These are phyloP conservation scores for Amblyjoppa proteus DNA, from an alignment of 2,888 invertebrate species.

Conservation along the genomic window DNA sequence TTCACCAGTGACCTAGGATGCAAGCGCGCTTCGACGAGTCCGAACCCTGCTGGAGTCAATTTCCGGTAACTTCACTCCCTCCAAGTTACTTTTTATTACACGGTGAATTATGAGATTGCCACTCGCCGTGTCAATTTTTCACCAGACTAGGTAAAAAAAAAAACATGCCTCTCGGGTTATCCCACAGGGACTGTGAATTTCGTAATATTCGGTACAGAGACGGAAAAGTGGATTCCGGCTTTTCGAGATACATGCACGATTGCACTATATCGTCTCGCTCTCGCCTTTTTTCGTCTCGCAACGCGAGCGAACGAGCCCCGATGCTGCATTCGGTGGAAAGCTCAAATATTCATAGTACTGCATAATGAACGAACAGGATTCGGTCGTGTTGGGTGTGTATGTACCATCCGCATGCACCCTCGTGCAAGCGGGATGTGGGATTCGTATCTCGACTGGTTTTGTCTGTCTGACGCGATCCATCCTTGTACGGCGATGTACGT, in stretches of 20 bases:
- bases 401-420: conserved; percentile 7
- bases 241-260: conserved; percentile 16
- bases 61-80: neutral
- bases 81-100: conserved; percentile 1
- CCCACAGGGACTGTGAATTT: conserved; percentile 1
- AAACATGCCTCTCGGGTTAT: neutral
- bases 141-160: neutral
- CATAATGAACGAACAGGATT: conserved; percentile 76
- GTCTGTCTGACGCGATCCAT: conserved; percentile 27
- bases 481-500: conserved; percentile 3
- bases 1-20: neutral
- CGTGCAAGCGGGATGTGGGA: conserved; percentile 20
- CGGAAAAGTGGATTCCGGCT: conserved; percentile 22
- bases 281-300: conserved; percentile 22
- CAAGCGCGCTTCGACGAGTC: neutral
- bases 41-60: conserved; percentile 16
- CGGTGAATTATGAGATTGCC: neutral
- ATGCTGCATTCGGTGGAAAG: conserved; percentile 67
- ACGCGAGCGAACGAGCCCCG: conserved; percentile 43
- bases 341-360: conserved; percentile 80
- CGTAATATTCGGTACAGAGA: conserved; percentile 13
- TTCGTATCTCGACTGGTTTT: conserved; percentile 49
- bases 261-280: conserved; percentile 13
- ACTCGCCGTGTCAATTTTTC: neutral
- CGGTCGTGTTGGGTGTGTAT: conserved; percentile 36